phyloP scores from a whole-genome alignment of 2,888 invertebrate genomes.

The Ormyrus labotus region DNA sequence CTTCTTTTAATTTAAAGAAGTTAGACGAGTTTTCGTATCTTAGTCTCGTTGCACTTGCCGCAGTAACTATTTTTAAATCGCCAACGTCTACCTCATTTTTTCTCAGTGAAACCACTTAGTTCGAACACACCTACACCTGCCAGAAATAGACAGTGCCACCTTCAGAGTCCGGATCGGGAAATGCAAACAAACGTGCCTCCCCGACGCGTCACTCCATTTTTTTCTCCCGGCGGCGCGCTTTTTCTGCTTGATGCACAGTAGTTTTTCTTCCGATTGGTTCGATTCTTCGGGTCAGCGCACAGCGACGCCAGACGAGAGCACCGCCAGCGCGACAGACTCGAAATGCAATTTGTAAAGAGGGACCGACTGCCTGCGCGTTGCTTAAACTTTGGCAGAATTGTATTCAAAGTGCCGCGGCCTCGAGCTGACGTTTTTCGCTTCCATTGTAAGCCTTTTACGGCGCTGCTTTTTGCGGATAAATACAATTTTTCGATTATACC shows the following conservation, averaged over 20 bases:
- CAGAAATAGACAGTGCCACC: too few relatives aligned
- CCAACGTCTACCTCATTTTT: too few relatives aligned
- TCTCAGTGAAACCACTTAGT: too few relatives aligned
- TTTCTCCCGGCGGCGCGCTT: neutral
- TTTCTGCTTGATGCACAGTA: neutral
- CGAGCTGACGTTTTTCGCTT: conserved; percentile 3
- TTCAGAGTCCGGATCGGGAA: neutral
- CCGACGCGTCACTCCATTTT: too few relatives aligned
- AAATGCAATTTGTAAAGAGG: conserved; percentile 39
- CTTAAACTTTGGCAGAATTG: conserved; percentile 38
- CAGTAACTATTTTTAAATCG: too few relatives aligned
- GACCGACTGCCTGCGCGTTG: neutral
- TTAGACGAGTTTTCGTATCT: too few relatives aligned
- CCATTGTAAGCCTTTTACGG: neutral
- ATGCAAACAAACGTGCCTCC: conserved; percentile 21
- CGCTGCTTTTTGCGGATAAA: neutral
- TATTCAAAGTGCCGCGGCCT: conserved; percentile 18
- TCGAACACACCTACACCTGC: too few relatives aligned
- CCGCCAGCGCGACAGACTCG: neutral
- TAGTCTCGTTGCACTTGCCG: too few relatives aligned
- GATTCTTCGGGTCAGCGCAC: conserved; percentile 41
- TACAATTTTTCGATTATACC: neutral
- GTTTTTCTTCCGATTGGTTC: conserved; percentile 44
- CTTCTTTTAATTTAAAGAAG: too few relatives aligned
- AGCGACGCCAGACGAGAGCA: neutral